These are phyloP conservation scores for Gymnocephalus cernua DNA, from an alignment of 2,113 vertebrate genomes.

Conservation along the genomic window DNA sequence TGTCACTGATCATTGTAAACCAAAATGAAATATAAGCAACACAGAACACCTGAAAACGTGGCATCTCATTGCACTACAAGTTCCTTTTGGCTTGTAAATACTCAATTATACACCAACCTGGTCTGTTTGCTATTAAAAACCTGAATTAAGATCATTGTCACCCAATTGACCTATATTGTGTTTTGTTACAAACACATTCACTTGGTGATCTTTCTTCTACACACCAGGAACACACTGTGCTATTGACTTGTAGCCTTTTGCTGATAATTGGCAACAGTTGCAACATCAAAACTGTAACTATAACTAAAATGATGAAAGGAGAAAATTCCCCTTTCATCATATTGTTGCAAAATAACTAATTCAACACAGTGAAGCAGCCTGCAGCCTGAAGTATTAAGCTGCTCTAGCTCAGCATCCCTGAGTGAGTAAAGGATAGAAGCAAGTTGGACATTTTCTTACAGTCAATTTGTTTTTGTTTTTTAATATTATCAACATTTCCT, in stretches of 20 bases:
- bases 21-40: conserved; percentile 1
- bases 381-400: not conserved
- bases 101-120: not conserved
- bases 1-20: not conserved
- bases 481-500: no score
- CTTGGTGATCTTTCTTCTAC: not conserved
- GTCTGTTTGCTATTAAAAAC: not conserved
- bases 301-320: not conserved
- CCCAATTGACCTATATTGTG: not conserved
- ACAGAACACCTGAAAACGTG: not conserved
- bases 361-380: not conserved
- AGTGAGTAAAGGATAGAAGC: not conserved
- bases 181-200: not conserved
- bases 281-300: not conserved
- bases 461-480: not conserved
- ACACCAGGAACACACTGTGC: conserved; percentile 10
- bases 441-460: not conserved
- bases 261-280: not conserved
- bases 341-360: not conserved
- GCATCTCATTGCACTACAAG: not conserved
- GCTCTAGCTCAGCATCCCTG: not conserved
- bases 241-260: not conserved
- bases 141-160: not conserved
- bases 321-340: not conserved
- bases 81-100: not conserved